Percentiles rank a stretch among this genome's conserved stretches.
These are phyloP conservation scores for Agriotes lineatus DNA, from an alignment of 2,888 invertebrate genomes.

Conservation along the genomic window DNA sequence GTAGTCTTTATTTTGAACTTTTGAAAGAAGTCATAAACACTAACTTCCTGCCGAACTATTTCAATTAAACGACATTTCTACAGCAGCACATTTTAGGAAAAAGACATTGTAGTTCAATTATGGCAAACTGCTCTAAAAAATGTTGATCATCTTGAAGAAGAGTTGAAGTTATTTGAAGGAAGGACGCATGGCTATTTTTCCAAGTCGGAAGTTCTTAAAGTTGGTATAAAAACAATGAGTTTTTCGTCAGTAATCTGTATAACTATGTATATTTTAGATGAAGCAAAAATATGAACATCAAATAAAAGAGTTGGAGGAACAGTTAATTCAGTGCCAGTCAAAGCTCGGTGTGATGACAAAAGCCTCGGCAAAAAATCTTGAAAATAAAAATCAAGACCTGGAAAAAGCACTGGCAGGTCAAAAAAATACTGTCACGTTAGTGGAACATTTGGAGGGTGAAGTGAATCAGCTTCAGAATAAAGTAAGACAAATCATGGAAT, in stretches of 20 bases:
- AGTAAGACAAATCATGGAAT: constrained; percentile 53
- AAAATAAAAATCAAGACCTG: constrained; percentile 47
- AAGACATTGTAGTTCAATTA: constrained; percentile 73
- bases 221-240: too few relatives aligned
- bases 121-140: constrained; percentile 78
- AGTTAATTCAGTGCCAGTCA: constrained; percentile 60
- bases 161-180: constrained; percentile 70
- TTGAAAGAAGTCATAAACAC: too few relatives aligned
- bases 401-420: constrained; percentile 69
- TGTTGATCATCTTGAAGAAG: constrained; percentile 75
- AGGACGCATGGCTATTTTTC: constrained; percentile 57
- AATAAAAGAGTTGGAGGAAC: constrained; percentile 62
- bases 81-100: too few relatives aligned
- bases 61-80: too few relatives aligned
- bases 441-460: constrained; percentile 67
- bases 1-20: too few relatives aligned
- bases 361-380: constrained; percentile 43
- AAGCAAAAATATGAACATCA: constrained; percentile 68
- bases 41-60: too few relatives aligned
- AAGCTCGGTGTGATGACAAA: constrained; percentile 44
- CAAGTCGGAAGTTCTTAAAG: constrained; percentile 56
- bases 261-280: too few relatives aligned
- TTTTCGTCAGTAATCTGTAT: too few relatives aligned
- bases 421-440: constrained; percentile 66
- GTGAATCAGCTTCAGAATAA: constrained; percentile 66